A percentile compares a stretch with the other conserved stretches of the same genome.
These are phyloP conservation scores for Ptilorrhoa leucosticta DNA, from an alignment of 2,113 vertebrate genomes.

Conservation along the genomic window DNA sequence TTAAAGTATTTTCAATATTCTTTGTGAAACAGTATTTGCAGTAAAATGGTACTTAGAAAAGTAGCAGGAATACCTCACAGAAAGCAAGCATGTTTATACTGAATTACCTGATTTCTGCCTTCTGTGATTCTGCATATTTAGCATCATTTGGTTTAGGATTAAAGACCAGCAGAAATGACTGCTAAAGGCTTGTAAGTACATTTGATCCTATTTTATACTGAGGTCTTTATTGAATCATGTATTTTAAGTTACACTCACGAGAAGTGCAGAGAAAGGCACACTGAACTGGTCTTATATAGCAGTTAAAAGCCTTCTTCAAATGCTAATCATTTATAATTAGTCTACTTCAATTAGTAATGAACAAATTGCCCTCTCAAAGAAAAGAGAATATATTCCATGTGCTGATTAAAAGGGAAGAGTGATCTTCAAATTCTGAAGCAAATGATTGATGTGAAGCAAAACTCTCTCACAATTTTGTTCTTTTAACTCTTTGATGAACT, in stretches of 20 bases:
- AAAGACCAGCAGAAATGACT: conserved; percentile 6
- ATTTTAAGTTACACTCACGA: conserved; percentile 60
- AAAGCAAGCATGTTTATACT: not conserved
- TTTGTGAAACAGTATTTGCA: not conserved
- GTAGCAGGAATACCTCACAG: not conserved
- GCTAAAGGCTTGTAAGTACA: conserved; percentile 63
- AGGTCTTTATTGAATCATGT: conserved; percentile 71
- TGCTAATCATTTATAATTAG: conserved; percentile 70
- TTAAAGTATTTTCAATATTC: not conserved
- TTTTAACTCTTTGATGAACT: conserved; percentile 52
- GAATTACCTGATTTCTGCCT: not conserved
- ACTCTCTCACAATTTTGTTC: not conserved
- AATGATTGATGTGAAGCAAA: conserved; percentile 33
- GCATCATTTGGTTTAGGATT: conserved; percentile 34
- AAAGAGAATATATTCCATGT: conserved; percentile 50
- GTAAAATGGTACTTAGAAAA: not conserved
- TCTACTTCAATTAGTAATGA: conserved; percentile 68
- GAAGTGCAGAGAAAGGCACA: conserved; percentile 7
- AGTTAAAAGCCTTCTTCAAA: conserved; percentile 65
- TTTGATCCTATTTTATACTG: conserved; percentile 73
- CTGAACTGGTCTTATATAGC: conserved; percentile 48
- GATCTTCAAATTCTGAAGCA: conserved; percentile 42
- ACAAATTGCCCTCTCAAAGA: conserved; percentile 66
- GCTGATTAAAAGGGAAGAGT: conserved; percentile 55
- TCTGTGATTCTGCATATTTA: conserved; percentile 18